Conservation (phyloP, 2,113 vertebrate species). For the Bothrops jararaca region DNA sequence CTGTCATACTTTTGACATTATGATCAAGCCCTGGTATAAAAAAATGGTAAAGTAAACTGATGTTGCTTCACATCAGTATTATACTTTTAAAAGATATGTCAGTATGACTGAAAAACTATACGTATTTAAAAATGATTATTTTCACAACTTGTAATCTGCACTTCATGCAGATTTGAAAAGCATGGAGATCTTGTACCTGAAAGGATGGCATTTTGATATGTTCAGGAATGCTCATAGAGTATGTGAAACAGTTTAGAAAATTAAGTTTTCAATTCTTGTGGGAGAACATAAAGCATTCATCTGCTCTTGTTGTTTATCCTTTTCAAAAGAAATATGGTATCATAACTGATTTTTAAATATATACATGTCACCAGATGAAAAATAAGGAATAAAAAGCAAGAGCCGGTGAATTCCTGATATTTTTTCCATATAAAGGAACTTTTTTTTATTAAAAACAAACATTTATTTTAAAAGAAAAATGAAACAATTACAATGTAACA, state of each 20-base stretch:
- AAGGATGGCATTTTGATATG: slow-evolving; percentile 7
- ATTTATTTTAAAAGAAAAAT: slow-evolving; percentile 52
- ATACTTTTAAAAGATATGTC: background rate
- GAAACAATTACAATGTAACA: slow-evolving; percentile 56
- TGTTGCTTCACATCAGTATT: background rate
- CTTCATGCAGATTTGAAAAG: background rate
- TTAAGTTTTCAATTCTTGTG: slow-evolving; percentile 38
- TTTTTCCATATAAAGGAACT: slow-evolving; percentile 16
- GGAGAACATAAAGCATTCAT: slow-evolving; percentile 49
- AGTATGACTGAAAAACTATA: background rate
- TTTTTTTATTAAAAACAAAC: slow-evolving; percentile 51
- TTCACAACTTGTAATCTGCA: background rate
- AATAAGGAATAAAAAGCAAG: slow-evolving; percentile 30
- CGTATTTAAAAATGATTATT: background rate
- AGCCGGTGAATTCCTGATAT: slow-evolving; percentile 52
- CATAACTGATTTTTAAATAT: slow-evolving; percentile 20
- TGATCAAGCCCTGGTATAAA: background rate
- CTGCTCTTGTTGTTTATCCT: slow-evolving; percentile 32
- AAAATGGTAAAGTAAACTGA: background rate
- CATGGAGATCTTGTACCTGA: background rate
- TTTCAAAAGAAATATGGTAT: background rate
- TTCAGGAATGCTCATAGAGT: slow-evolving; percentile 13
- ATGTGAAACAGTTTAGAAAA: background rate
- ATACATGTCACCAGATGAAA: background rate
- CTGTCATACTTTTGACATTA: background rate